A percentile compares a stretch with the other conserved stretches of the same genome.
These are phyloP conservation scores for Megathymus violae DNA, from an alignment of 1,140 invertebrate species.

Conservation along the genomic window DNA sequence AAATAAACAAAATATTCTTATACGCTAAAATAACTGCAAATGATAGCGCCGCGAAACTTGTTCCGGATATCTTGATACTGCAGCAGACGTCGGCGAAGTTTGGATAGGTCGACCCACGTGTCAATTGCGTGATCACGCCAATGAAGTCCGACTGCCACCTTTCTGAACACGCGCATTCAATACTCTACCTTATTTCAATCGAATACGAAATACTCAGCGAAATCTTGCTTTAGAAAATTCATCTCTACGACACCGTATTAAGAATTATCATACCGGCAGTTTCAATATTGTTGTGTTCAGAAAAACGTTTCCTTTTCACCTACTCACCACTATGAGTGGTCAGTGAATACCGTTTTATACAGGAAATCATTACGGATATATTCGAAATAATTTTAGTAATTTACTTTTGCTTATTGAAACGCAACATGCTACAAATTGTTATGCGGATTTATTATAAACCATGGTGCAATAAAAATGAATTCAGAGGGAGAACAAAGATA, in stretches of 20 bases:
- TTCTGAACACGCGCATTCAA: not conserved
- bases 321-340: conserved; percentile 29
- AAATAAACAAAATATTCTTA: not conserved
- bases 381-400: conserved; percentile 15
- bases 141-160: conserved; percentile 35
- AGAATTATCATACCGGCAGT: not conserved
- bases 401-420: conserved; percentile 6
- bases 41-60: conserved; percentile 34
- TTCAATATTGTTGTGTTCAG: conserved; percentile 14
- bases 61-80: conserved; percentile 42
- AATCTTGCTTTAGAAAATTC: not conserved
- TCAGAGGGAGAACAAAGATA: too few relatives aligned
- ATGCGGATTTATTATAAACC: too few relatives aligned
- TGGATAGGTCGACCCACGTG: conserved; percentile 46
- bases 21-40: conserved; percentile 9
- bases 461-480: too few relatives aligned
- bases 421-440: not conserved
- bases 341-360: conserved; percentile 36
- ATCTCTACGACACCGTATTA: not conserved
- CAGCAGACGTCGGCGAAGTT: conserved; percentile 52
- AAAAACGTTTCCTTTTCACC: conserved; percentile 32
- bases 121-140: conserved; percentile 56
- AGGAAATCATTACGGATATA: conserved; percentile 21
- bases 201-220: not conserved
- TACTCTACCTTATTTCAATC: conserved; percentile 21